These are phyloP conservation scores for Drosophila quinaria DNA, from an alignment of 2,888 invertebrate species.

Conservation along the genomic window DNA sequence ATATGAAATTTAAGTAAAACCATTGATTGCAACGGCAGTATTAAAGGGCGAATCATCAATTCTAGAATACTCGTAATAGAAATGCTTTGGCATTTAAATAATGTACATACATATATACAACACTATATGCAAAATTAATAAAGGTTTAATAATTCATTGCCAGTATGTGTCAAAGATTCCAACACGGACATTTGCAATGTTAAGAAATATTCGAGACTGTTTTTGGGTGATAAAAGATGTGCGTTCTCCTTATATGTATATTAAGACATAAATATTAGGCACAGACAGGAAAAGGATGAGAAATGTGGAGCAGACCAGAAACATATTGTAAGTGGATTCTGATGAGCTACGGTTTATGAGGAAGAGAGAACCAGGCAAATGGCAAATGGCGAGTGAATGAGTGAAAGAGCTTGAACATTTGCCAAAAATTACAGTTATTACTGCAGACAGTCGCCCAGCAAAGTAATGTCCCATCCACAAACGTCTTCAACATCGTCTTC, in stretches of 20 bases:
- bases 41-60: background rate
- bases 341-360: slow-evolving; percentile 44
- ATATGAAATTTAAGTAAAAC: background rate
- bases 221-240: slow-evolving; percentile 52
- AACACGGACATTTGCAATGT: slow-evolving; percentile 42
- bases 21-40: background rate
- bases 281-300: slow-evolving; percentile 15
- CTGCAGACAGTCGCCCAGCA: slow-evolving; percentile 69
- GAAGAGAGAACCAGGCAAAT: slow-evolving; percentile 1
- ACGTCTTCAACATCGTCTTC: slow-evolving; percentile 1
- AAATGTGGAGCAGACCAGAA: slow-evolving; percentile 11
- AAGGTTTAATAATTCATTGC: slow-evolving; percentile 64
- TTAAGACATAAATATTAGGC: slow-evolving; percentile 74
- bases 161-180: slow-evolving; percentile 45
- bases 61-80: background rate
- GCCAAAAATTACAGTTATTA: slow-evolving; percentile 81
- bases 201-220: slow-evolving; percentile 58
- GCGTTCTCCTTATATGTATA: slow-evolving; percentile 64
- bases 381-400: slow-evolving; percentile 14
- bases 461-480: slow-evolving; percentile 34
- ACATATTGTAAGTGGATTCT: slow-evolving; percentile 61
- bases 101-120: background rate
- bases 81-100: slow-evolving; percentile 11
- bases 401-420: slow-evolving; percentile 58
- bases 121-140: slow-evolving; percentile 15